Percentiles rank a stretch among this genome's conserved stretches.
These are phyloP conservation scores for Paedocypris sp. DNA, from an alignment of 2,113 vertebrate species.

Conservation along the genomic window DNA sequence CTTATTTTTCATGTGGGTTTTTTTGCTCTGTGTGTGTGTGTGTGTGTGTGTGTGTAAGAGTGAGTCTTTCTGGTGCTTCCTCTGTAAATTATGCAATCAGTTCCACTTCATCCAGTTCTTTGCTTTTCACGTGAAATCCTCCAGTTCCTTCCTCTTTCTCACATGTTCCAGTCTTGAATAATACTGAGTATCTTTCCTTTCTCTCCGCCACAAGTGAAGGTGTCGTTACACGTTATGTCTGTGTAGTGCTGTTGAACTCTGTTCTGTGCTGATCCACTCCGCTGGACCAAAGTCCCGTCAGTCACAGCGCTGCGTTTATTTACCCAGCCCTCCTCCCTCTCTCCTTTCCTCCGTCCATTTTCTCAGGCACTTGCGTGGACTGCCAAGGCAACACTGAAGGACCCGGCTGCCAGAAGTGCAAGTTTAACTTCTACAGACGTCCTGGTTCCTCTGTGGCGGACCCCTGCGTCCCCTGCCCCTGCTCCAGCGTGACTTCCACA, in stretches of 20 bases:
- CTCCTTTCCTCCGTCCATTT: conserved; percentile 19
- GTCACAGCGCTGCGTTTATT: conserved; percentile 15
- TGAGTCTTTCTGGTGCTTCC: neutral
- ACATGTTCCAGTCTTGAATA: neutral
- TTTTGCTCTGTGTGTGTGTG: neutral
- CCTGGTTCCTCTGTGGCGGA: conserved; percentile 19
- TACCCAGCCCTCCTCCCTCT: conserved; percentile 23
- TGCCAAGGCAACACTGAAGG: conserved; percentile 70
- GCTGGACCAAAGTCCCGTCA: conserved; percentile 28
- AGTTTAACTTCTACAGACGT: conserved; percentile 57
- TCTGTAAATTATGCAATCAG: conserved; percentile 2
- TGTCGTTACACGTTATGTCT: conserved; percentile 19
- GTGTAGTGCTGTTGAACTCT: neutral
- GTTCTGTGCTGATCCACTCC: neutral
- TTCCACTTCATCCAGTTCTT: neutral
- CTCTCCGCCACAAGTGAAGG: neutral
- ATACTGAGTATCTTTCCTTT: neutral
- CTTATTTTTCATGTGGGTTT: neutral
- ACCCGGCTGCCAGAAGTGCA: conserved; percentile 64
- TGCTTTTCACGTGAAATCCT: neutral
- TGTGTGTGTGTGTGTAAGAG: neutral
- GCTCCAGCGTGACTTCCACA: conserved; percentile 67
- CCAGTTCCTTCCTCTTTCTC: neutral
- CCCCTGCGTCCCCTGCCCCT: conserved; percentile 64
- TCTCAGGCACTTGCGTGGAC: conserved; percentile 62